phyloP scores from a whole-genome alignment of 2,797 vertebrate genomes.

The Ciconia nigra region DNA sequence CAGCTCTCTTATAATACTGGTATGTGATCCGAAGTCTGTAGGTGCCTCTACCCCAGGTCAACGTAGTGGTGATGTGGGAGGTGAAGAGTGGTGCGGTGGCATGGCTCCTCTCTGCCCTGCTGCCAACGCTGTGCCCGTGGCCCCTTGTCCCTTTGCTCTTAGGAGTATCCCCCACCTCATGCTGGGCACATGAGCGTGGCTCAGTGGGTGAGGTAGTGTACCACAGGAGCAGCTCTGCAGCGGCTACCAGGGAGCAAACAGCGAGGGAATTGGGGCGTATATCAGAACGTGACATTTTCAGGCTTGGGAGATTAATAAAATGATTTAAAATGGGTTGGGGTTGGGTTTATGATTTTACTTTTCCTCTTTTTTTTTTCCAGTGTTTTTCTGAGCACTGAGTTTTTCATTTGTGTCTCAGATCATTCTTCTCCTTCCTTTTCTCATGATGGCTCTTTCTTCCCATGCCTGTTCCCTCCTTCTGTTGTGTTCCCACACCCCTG shows the following conservation, averaged over 20 bases:
- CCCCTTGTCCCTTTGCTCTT: background rate
- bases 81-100: background rate
- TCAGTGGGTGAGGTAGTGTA: fast-evolving
- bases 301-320: background rate
- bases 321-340: background rate
- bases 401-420: background rate
- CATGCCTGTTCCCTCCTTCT: background rate
- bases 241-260: background rate
- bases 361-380: background rate
- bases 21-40: background rate
- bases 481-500: background rate
- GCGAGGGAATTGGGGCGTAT: fast-evolving
- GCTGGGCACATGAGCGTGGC: fast-evolving
- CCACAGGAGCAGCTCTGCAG: background rate
- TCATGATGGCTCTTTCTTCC: background rate
- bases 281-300: background rate
- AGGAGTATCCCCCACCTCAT: background rate
- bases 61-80: background rate
- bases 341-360: background rate
- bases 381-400: background rate
- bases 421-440: background rate
- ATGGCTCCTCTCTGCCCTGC: background rate
- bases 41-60: background rate
- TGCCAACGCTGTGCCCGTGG: fast-evolving
- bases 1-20: fast-evolving